A percentile compares a stretch with the other conserved stretches of the same genome.
Conservation (phyloP, 2,113 vertebrate species). For the Halichoerus grypus region DNA sequence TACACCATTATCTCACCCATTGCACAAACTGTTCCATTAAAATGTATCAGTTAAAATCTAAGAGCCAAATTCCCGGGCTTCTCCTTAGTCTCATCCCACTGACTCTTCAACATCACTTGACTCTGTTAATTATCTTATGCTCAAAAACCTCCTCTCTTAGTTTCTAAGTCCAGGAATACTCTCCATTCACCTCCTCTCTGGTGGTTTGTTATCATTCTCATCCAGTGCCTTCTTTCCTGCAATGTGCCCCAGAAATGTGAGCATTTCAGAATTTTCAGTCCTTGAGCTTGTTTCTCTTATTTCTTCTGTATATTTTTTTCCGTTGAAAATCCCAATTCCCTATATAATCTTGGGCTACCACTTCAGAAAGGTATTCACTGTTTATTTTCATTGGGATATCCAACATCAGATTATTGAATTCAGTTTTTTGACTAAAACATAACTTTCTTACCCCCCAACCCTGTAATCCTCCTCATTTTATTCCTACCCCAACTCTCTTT, state of each 20-base stretch:
- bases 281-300: not conserved
- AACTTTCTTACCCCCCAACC: not conserved
- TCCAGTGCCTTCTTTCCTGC: not conserved
- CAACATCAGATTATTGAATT: not conserved
- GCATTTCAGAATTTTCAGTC: not conserved
- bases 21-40: not conserved
- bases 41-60: not conserved
- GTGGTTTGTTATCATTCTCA: not conserved
- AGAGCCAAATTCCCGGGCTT: not conserved
- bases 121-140: not conserved
- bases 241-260: not conserved
- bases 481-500: not conserved
- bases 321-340: not conserved
- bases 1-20: not conserved
- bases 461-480: not conserved
- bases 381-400: not conserved
- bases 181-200: accelerated
- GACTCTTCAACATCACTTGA: not conserved
- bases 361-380: not conserved
- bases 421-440: not conserved
- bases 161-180: not conserved
- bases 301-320: not conserved
- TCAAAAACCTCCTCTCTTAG: not conserved
- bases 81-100: not conserved
- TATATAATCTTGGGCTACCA: not conserved